Evolutionary conservation across 2,888 invertebrate genomes (phyloP).

Genomic region (Cybosia mesomella): DNA sequence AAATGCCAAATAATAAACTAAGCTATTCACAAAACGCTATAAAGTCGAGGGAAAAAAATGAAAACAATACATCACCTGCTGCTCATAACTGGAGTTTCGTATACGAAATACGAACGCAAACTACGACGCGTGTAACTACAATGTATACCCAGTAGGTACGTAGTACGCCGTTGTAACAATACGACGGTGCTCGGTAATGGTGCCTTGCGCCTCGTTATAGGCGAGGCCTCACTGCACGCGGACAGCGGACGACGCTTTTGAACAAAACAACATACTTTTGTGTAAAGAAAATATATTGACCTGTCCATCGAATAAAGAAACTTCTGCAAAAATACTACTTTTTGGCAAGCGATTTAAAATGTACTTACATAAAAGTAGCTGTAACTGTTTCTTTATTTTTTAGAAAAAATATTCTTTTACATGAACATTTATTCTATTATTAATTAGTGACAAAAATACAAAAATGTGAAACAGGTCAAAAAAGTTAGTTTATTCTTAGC

Average conservation of each 20-base stretch:
- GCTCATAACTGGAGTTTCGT: slow-evolving; percentile 31
- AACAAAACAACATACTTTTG: slow-evolving; percentile 29
- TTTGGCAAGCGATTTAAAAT: too few relatives aligned
- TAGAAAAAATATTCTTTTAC: too few relatives aligned
- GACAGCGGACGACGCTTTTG: slow-evolving; percentile 24
- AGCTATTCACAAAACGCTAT: slow-evolving; percentile 19
- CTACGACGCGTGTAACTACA: slow-evolving; percentile 28
- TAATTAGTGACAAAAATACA: too few relatives aligned
- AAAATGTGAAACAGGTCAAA: too few relatives aligned
- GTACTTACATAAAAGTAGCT: too few relatives aligned
- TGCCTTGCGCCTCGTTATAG: slow-evolving; percentile 43
- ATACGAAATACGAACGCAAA: slow-evolving; percentile 31
- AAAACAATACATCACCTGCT: slow-evolving; percentile 26
- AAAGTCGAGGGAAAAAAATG: slow-evolving; percentile 22
- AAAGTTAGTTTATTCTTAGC: too few relatives aligned
- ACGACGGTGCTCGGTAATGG: slow-evolving; percentile 46
- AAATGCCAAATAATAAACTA: slow-evolving; percentile 12
- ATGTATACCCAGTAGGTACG: slow-evolving; percentile 26
- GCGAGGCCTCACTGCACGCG: slow-evolving; percentile 25
- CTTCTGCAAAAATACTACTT: too few relatives aligned
- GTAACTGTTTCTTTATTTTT: too few relatives aligned
- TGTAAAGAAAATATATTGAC: too few relatives aligned
- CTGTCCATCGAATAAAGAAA: too few relatives aligned
- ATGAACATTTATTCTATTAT: too few relatives aligned
- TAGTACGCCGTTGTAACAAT: slow-evolving; percentile 44